These are phyloP conservation scores for Heliopora coerulea DNA, from an alignment of 92 coral and sea anemone species.

Conservation along the genomic window DNA sequence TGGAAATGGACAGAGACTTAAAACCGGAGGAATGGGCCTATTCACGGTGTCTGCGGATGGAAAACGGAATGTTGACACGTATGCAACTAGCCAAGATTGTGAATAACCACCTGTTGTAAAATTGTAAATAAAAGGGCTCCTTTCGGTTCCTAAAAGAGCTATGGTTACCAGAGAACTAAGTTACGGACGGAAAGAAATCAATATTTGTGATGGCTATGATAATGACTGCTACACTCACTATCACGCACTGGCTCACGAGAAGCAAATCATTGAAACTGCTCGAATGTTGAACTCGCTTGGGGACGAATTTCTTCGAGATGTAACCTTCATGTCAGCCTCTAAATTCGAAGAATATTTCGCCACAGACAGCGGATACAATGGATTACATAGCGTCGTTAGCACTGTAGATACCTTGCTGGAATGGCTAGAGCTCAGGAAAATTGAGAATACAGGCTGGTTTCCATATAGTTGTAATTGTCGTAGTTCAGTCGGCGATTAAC, in stretches of 20 bases:
- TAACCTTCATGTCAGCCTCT: neutral
- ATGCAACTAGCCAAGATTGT: too few species aligned
- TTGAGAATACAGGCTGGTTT: neutral
- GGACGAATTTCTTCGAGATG: neutral
- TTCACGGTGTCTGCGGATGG: too few species aligned
- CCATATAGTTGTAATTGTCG: too few species aligned
- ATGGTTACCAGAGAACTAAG: neutral
- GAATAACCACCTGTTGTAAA: constrained; percentile 29
- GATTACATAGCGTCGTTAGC: constrained; percentile 7
- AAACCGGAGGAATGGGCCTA: too few species aligned
- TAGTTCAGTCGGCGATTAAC: too few species aligned
- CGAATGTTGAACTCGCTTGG: constrained; percentile 14
- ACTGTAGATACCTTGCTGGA: constrained; percentile 8
- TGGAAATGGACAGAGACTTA: too few species aligned
- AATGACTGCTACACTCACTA: constrained; percentile 5
- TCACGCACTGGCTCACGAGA: constrained; percentile 1
- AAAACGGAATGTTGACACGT: too few species aligned
- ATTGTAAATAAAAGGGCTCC: neutral
- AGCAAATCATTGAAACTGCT: constrained; percentile 28
- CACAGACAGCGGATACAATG: neutral
- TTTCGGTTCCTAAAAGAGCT: neutral
- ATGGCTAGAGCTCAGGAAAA: constrained; percentile 26
- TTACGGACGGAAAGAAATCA: neutral
- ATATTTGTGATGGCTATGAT: constrained; percentile 9
- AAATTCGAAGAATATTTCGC: neutral